Conservation (phyloP, 2,888 invertebrate genomes). For the Drosophila diplacantha region DNA sequence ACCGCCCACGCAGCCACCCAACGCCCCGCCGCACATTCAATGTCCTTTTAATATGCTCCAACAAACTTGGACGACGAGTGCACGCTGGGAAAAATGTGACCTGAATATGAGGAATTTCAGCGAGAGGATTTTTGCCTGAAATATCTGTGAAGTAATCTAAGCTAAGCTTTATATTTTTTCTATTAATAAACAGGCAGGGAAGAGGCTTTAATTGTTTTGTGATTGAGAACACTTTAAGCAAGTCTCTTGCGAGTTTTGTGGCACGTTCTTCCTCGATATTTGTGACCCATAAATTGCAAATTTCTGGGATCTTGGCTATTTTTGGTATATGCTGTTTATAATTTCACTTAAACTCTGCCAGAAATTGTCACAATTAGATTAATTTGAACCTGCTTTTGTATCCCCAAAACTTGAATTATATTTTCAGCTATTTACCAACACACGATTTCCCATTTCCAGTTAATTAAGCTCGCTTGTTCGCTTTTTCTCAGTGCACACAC, state of each 20-base stretch:
- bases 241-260: background rate
- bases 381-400: background rate
- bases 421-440: background rate
- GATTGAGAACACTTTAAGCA: background rate
- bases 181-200: no score
- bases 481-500: slow-evolving; percentile 34
- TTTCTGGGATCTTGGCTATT: background rate
- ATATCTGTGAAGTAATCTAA: background rate
- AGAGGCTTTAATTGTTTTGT: background rate
- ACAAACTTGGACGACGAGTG: slow-evolving; percentile 23
- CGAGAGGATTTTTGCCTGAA: background rate
- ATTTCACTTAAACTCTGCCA: background rate
- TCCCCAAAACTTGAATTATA: background rate
- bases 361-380: background rate
- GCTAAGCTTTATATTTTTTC: background rate
- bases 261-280: background rate
- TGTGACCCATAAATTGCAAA: slow-evolving; percentile 13
- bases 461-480: background rate
- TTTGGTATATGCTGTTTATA: background rate
- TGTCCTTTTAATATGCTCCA: slow-evolving; percentile 60
- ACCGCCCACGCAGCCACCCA: slow-evolving; percentile 5
- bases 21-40: slow-evolving; percentile 53
- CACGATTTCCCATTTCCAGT: background rate
- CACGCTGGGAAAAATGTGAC: slow-evolving; percentile 28
- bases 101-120: slow-evolving; percentile 1